phyloP scores from a whole-genome alignment of 2,797 vertebrate species.

The Eulemur coronatus region DNA sequence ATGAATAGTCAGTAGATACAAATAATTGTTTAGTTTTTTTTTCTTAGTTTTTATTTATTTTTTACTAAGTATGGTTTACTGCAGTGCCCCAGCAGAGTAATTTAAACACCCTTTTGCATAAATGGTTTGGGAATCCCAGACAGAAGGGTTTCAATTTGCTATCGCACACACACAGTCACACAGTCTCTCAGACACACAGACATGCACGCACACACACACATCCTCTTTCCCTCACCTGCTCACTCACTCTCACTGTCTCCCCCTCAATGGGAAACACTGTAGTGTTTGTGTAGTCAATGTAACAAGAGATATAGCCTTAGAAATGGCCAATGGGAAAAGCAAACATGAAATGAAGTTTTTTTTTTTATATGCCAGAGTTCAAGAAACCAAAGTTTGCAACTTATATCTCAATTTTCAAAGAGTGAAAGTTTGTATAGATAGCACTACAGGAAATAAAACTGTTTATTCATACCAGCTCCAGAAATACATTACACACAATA shows the following conservation, averaged over 20 bases:
- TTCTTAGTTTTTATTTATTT: conserved; percentile 72
- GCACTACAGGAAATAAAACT: conserved; percentile 70
- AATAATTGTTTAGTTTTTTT: conserved; percentile 84
- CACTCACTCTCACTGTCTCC: neutral
- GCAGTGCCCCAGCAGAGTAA: conserved; percentile 87
- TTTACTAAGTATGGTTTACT: conserved; percentile 84
- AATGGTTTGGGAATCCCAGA: conserved; percentile 83
- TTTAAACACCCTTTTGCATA: conserved; percentile 87
- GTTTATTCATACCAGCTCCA: conserved; percentile 70
- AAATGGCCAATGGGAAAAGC: conserved; percentile 15
- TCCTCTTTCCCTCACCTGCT: neutral
- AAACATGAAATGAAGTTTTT: neutral
- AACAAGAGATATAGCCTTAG: conserved; percentile 54
- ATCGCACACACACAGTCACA: neutral
- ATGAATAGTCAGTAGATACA: conserved; percentile 86
- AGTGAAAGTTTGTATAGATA: conserved; percentile 57
- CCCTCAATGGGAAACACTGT: conserved; percentile 59
- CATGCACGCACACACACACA: neutral
- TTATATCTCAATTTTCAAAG: conserved; percentile 69
- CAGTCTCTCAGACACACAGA: neutral
- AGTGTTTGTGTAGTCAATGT: conserved; percentile 52
- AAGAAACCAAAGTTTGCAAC: conserved; percentile 62
- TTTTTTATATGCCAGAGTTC: conserved; percentile 53
- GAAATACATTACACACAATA: conserved; percentile 75
- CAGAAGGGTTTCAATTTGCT: conserved; percentile 66